Evolutionary conservation across 2,797 vertebrate genomes (phyloP).

Genomic region (Micropoecilia bifurca): DNA sequence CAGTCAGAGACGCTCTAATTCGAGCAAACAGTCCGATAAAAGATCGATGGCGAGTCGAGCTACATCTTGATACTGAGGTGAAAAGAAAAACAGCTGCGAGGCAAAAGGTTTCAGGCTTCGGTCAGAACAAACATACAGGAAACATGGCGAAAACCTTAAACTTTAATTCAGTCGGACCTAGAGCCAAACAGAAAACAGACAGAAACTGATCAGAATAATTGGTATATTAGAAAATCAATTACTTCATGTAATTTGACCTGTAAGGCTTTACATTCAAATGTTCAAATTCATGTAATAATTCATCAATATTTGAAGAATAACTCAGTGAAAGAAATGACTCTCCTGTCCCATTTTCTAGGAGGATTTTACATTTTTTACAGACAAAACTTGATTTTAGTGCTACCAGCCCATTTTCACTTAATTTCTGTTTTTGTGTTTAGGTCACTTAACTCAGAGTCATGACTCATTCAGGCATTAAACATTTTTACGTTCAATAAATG

Average conservation of each 20-base stretch:
- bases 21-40: constrained; percentile 1
- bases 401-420: background rate
- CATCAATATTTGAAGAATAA: background rate
- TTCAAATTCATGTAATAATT: background rate
- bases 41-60: background rate
- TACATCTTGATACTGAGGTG: background rate
- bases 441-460: background rate
- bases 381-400: background rate
- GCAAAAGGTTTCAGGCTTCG: background rate
- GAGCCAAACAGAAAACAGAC: background rate
- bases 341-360: background rate
- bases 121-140: background rate
- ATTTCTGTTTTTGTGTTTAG: background rate
- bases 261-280: background rate
- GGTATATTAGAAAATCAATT: no score
- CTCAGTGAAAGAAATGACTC: background rate
- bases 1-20: background rate
- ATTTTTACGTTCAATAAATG: background rate
- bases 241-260: no score
- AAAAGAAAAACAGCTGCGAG: background rate
- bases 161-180: background rate
- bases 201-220: no score
- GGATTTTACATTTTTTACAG: background rate
- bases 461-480: background rate
- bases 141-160: background rate